These are phyloP conservation scores for Bugulina stolonifera DNA, from an alignment of 2,888 invertebrate genomes.

Conservation along the genomic window DNA sequence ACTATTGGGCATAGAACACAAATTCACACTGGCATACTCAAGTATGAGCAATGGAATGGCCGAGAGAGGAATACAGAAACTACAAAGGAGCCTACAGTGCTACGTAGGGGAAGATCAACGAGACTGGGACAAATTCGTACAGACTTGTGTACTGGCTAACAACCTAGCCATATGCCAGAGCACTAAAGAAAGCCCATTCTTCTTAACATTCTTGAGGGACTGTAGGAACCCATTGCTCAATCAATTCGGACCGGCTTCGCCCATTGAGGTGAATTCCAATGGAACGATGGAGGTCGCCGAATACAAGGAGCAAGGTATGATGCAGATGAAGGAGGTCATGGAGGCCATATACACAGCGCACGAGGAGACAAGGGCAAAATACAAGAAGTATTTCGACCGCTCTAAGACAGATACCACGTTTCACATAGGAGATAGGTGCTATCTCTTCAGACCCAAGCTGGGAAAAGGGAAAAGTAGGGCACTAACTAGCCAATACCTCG, in stretches of 20 bases:
- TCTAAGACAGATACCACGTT: too few species aligned
- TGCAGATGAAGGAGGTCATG: neutral
- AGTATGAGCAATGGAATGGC: neutral
- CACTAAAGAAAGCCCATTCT: too few species aligned
- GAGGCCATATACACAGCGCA: too few species aligned
- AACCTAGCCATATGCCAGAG: too few species aligned
- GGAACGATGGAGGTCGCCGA: neutral
- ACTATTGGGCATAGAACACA: neutral
- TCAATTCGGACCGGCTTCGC: neutral
- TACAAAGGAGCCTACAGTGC: neutral
- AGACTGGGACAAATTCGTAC: too few species aligned
- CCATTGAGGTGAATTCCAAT: neutral
- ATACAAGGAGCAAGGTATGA: neutral
- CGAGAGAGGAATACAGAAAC: neutral
- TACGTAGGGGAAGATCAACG: too few species aligned
- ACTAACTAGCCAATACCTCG: too few species aligned
- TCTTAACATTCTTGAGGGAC: neutral
- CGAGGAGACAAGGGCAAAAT: too few species aligned
- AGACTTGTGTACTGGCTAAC: too few species aligned
- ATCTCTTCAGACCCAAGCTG: neutral
- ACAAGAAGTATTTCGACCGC: too few species aligned
- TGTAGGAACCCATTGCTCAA: neutral
- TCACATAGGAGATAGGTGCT: neutral
- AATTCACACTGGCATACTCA: too few species aligned
- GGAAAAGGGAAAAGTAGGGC: too few species aligned